Percentiles rank a stretch among this genome's conserved stretches.
These are phyloP conservation scores for Lipotes vexillifer DNA, from an alignment of 2,113 vertebrate species.

Conservation along the genomic window DNA sequence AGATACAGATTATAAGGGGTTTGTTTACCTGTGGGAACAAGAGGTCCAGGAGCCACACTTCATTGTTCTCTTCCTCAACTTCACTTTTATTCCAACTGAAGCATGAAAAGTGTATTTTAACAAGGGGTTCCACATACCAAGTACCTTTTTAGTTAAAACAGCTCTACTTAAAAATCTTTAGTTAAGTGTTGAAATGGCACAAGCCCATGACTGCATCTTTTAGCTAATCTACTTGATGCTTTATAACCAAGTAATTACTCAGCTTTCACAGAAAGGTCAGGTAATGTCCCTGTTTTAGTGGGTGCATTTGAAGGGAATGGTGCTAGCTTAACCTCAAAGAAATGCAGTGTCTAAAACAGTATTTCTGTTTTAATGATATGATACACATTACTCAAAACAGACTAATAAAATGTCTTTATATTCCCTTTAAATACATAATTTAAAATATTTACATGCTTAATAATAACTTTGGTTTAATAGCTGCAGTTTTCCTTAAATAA, in stretches of 20 bases:
- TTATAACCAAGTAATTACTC: constrained; percentile 12
- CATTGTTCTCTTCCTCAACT: neutral
- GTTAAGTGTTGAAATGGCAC: neutral
- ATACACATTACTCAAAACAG: constrained; percentile 2
- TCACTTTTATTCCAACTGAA: neutral
- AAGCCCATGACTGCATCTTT: neutral
- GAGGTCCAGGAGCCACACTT: neutral
- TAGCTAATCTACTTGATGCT: neutral
- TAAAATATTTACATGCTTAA: constrained; percentile 20
- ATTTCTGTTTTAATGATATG: constrained; percentile 29
- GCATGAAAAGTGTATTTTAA: neutral
- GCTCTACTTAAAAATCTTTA: neutral
- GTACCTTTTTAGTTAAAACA: neutral
- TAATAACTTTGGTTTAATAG: neutral
- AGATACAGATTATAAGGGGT: neutral
- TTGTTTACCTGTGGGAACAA: neutral
- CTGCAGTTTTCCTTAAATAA: neutral
- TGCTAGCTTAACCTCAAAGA: neutral
- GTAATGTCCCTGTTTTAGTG: neutral
- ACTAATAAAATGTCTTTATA: constrained; percentile 9
- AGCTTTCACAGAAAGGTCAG: neutral
- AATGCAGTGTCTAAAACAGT: neutral
- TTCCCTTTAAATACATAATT: neutral
- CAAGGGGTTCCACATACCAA: neutral
- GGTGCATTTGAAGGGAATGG: neutral